phyloP scores from a whole-genome alignment of 2,113 vertebrate species.

The Emydocephalus ijimae region DNA sequence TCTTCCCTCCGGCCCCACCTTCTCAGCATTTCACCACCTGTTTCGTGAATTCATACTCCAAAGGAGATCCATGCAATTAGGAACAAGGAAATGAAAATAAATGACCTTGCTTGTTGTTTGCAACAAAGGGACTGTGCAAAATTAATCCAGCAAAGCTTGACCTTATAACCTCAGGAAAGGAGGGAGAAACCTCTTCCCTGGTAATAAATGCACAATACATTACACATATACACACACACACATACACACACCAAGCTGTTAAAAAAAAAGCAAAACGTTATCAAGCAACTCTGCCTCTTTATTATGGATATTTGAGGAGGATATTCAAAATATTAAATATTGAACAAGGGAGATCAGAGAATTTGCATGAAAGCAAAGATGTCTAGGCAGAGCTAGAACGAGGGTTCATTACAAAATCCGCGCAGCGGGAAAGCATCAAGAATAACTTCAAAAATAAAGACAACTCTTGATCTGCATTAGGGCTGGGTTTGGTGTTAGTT shows the following conservation, averaged over 20 bases:
- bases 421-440: neutral
- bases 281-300: slow-evolving; percentile 61
- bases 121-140: slow-evolving; percentile 77
- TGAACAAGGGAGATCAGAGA: slow-evolving; percentile 69
- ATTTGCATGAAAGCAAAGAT: slow-evolving; percentile 58
- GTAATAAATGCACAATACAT: slow-evolving; percentile 62
- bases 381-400: slow-evolving; percentile 49
- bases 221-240: too few species aligned
- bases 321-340: slow-evolving; percentile 73
- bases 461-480: neutral
- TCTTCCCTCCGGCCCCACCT: slow-evolving; percentile 48
- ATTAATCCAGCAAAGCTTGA: slow-evolving; percentile 74
- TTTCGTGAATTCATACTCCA: slow-evolving; percentile 74
- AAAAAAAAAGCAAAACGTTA: slow-evolving; percentile 52
- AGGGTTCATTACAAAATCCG: neutral
- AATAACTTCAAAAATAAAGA: neutral
- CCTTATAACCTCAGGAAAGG: slow-evolving; percentile 72
- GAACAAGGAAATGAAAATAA: slow-evolving; percentile 79
- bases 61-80: slow-evolving; percentile 73
- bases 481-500: neutral
- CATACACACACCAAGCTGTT: slow-evolving; percentile 1
- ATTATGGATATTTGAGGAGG: slow-evolving; percentile 59
- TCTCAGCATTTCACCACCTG: slow-evolving; percentile 75
- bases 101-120: slow-evolving; percentile 79
- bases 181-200: slow-evolving; percentile 70